Percentiles rank a stretch among this genome's conserved stretches.
These are phyloP conservation scores for Addax nasomaculatus DNA, from an alignment of 2,113 vertebrate species.

Conservation along the genomic window DNA sequence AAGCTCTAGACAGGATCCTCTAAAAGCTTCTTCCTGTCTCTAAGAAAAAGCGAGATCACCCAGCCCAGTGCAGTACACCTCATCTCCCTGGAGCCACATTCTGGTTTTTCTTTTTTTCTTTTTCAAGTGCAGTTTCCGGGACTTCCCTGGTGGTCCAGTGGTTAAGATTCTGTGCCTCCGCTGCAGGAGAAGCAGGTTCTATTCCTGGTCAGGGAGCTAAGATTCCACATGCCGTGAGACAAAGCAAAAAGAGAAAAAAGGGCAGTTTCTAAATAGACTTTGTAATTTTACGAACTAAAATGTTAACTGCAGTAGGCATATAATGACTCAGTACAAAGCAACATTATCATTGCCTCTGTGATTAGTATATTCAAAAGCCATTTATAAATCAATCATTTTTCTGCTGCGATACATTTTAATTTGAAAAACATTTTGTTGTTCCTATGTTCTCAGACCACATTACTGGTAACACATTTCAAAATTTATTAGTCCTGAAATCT, in stretches of 20 bases:
- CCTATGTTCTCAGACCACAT: background rate
- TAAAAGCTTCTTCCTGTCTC: background rate
- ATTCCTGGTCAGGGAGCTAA: background rate
- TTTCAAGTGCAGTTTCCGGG: background rate
- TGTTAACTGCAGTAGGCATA: background rate
- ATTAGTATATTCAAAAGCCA: background rate
- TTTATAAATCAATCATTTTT: background rate
- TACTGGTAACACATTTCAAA: background rate
- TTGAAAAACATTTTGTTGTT: background rate
- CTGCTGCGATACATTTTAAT: background rate
- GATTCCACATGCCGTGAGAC: accelerated
- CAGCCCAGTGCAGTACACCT: background rate
- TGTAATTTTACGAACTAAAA: background rate
- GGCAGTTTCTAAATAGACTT: background rate
- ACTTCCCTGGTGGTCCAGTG: background rate
- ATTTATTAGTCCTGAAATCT: background rate
- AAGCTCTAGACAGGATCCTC: background rate
- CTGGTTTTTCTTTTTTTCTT: background rate
- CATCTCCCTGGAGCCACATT: background rate
- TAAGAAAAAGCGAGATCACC: background rate
- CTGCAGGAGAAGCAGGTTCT: accelerated
- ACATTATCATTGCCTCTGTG: background rate
- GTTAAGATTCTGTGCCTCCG: background rate
- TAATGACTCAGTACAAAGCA: background rate
- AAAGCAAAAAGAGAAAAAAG: background rate